Evolutionary conservation across 2,113 vertebrate species (phyloP).

Genomic region (Indri indri): DNA sequence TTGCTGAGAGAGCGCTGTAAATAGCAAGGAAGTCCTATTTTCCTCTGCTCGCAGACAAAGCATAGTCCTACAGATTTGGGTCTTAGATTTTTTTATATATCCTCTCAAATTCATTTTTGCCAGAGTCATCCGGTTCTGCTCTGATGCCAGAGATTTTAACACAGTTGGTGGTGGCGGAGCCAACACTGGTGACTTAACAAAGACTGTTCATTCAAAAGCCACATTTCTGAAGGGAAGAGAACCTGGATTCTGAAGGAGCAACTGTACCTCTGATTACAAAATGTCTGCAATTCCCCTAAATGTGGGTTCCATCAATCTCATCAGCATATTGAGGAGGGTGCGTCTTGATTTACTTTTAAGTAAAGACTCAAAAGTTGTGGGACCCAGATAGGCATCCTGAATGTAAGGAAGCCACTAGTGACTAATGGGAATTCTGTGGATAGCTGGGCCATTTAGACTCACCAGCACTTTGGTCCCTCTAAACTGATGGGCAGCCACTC

Average conservation of each 20-base stretch:
- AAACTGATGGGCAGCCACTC: background rate
- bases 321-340: background rate
- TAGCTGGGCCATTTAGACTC: background rate
- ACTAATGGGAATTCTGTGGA: background rate
- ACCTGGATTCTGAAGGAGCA: background rate
- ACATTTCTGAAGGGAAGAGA: background rate
- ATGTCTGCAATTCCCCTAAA: background rate
- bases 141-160: slow-evolving; percentile 68
- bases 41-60: slow-evolving; percentile 63
- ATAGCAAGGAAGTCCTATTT: slow-evolving; percentile 71
- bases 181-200: slow-evolving; percentile 63
- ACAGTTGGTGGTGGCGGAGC: slow-evolving; percentile 54
- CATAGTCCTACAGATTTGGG: slow-evolving; percentile 28
- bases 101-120: slow-evolving; percentile 67
- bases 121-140: slow-evolving; percentile 68
- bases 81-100: slow-evolving; percentile 11
- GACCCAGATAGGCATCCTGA: background rate
- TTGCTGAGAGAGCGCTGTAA: slow-evolving; percentile 64
- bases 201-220: slow-evolving; percentile 43
- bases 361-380: background rate
- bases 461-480: background rate
- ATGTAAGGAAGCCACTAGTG: background rate
- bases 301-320: background rate
- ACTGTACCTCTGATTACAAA: background rate
- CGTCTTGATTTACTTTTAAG: background rate